phyloP scores from a whole-genome alignment of 2,888 invertebrate genomes.

The Mamestra brassicae region DNA sequence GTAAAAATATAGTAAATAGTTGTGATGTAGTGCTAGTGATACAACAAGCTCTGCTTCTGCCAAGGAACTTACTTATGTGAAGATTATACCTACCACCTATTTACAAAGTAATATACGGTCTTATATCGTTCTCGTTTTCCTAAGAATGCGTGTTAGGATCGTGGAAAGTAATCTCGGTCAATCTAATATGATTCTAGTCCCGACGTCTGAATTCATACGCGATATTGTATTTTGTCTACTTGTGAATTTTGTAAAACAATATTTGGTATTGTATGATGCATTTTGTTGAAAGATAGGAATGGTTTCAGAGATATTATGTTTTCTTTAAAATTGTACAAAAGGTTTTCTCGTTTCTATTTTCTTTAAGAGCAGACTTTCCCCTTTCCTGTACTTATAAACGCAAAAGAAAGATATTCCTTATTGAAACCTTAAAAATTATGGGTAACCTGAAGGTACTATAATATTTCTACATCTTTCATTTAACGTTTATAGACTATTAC shows the following conservation, averaged over 20 bases:
- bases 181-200: constrained; percentile 18
- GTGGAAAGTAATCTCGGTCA: constrained; percentile 24
- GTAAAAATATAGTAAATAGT: too few species aligned
- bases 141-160: not conserved
- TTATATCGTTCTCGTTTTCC: not conserved
- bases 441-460: too few species aligned
- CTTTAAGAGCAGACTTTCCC: not conserved
- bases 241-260: constrained; percentile 18
- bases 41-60: too few species aligned
- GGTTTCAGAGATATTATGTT: not conserved
- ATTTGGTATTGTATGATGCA: not conserved
- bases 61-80: too few species aligned
- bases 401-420: too few species aligned
- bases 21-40: too few species aligned
- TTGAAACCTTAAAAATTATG: too few species aligned
- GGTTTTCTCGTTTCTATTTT: not conserved
- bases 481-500: not conserved
- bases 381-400: too few species aligned
- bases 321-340: not conserved
- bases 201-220: constrained; percentile 7
- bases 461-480: too few species aligned
- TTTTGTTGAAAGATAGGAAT: not conserved
- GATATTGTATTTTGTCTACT: constrained; percentile 34
- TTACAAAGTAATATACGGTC: not conserved
- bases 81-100: not conserved